These are phyloP conservation scores for Heptranchias perlo DNA, from an alignment of 2,113 vertebrate species.

Conservation along the genomic window DNA sequence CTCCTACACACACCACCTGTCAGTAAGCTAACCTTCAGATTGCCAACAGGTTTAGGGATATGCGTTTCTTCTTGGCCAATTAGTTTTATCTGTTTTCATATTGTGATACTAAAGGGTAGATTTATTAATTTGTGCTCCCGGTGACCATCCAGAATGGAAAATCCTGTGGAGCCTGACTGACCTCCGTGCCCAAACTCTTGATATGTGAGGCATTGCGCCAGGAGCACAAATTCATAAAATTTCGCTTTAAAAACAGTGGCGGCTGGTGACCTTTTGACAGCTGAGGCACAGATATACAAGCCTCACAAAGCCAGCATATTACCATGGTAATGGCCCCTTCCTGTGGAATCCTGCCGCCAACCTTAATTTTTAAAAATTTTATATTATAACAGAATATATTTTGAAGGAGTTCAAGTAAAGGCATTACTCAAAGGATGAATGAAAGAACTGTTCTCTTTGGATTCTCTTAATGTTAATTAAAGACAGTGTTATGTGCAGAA, in stretches of 20 bases:
- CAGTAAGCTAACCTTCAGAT: background rate
- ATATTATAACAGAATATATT: background rate
- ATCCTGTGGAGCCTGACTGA: background rate
- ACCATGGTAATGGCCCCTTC: background rate
- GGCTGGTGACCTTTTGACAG: background rate
- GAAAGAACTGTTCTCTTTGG: background rate
- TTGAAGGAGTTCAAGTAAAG: background rate
- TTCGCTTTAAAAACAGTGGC: background rate
- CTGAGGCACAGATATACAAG: background rate
- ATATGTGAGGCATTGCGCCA: background rate
- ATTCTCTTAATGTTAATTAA: too few species aligned
- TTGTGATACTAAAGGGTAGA: background rate
- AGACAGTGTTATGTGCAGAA: too few species aligned
- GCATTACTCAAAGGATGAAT: background rate
- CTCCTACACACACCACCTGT: background rate
- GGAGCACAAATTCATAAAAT: too few species aligned
- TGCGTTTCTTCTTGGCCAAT: background rate
- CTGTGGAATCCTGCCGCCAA: background rate
- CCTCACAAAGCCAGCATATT: background rate
- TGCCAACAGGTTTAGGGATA: background rate
- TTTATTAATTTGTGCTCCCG: background rate
- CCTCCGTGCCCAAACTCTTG: background rate
- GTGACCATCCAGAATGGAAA: background rate
- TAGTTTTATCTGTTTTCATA: background rate
- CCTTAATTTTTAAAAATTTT: background rate